A percentile compares a stretch with the other conserved stretches of the same genome.
Conservation (phyloP, 2,113 vertebrate species). For the Chaetops frenatus region DNA sequence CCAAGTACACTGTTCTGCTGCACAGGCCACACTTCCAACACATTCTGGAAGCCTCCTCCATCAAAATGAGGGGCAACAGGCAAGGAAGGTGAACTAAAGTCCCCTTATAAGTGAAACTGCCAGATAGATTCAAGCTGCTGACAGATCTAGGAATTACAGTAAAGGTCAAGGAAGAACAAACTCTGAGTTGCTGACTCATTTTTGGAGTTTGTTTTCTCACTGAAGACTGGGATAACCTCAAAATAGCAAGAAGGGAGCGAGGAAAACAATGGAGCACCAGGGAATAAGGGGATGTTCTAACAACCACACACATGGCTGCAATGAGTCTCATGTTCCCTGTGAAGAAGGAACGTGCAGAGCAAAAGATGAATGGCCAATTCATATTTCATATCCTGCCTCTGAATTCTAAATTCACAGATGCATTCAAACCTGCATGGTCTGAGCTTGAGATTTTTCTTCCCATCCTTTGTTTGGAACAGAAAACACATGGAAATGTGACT, state of each 20-base stretch:
- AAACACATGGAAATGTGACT: not conserved
- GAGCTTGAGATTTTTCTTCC: not conserved
- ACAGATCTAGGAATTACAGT: not conserved
- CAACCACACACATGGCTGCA: not conserved
- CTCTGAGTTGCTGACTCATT: not conserved
- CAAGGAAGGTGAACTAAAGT: not conserved
- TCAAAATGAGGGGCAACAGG: not conserved
- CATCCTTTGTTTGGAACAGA: not conserved
- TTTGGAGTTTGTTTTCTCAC: not conserved
- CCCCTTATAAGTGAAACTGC: not conserved
- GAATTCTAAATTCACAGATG: not conserved
- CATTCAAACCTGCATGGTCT: not conserved
- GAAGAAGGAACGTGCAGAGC: fast-evolving
- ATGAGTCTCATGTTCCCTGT: not conserved
- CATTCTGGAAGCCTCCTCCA: not conserved
- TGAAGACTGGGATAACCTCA: not conserved
- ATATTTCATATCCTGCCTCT: not conserved
- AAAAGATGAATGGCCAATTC: not conserved
- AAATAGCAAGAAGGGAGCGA: not conserved
- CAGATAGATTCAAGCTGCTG: not conserved
- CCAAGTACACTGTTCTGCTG: not conserved
- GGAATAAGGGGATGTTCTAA: not conserved
- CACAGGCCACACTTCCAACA: not conserved
- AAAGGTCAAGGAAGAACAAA: not conserved
- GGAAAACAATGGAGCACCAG: not conserved